These are phyloP conservation scores for human DNA, from an alignment of 2,113 vertebrate genomes.

Conservation along the genomic window DNA sequence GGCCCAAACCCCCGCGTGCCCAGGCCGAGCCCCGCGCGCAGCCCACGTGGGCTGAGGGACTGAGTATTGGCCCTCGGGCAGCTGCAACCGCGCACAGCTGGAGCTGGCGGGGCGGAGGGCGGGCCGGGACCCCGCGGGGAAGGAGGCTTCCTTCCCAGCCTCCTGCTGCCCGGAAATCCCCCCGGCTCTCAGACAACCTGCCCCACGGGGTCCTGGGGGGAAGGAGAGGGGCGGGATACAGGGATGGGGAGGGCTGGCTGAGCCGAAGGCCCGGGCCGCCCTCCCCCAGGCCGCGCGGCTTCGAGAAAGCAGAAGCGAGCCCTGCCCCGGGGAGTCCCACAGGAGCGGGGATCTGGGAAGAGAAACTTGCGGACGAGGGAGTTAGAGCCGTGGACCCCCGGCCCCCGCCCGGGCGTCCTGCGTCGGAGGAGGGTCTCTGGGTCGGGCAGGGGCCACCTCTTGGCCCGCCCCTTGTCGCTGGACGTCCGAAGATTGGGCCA, in stretches of 20 bases:
- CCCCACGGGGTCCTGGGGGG: neutral
- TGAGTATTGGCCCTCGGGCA: neutral
- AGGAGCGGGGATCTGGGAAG: neutral
- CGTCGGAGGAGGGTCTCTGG: neutral
- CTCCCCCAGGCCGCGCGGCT: neutral
- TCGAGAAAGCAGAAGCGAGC: slow-evolving; percentile 54
- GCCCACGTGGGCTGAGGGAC: neutral
- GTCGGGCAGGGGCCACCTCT: neutral
- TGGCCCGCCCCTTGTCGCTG: neutral
- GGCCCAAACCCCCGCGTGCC: rapidly evolving
- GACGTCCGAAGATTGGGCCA: neutral
- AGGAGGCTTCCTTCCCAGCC: neutral
- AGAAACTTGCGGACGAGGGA: slow-evolving; percentile 40
- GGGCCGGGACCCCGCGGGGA: neutral
- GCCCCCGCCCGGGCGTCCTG: neutral
- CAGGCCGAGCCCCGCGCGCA: neutral
- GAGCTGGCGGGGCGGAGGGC: neutral
- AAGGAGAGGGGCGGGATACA: neutral
- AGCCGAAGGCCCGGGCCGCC: neutral
- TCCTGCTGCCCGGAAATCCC: neutral
- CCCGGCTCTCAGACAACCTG: neutral
- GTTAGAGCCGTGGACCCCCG: too few species aligned
- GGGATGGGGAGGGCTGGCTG: neutral
- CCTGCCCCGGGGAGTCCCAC: too few species aligned
- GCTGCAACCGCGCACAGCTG: neutral